Evolutionary conservation across 2,888 invertebrate genomes (phyloP).

Genomic region (Habroteleia sp.): DNA sequence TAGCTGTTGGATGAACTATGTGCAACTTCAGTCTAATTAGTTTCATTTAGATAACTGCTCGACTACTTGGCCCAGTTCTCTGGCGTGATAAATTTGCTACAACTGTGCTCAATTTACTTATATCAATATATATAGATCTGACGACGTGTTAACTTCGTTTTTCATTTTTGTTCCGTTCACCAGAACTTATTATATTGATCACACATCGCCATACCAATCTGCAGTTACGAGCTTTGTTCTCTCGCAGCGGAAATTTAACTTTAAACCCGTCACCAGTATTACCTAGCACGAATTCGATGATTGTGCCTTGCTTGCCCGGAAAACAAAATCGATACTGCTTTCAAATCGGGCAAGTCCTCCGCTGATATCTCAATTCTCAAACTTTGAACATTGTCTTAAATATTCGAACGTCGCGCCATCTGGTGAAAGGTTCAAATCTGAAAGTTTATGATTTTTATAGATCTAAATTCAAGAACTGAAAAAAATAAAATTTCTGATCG

Average conservation of each 20-base stretch:
- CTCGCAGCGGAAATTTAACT: conserved; percentile 7
- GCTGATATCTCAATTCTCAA: not conserved
- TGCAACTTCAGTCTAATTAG: conserved; percentile 29
- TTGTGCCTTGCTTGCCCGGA: not conserved
- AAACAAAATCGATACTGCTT: not conserved
- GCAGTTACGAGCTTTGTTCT: conserved; percentile 7
- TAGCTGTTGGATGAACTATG: not conserved
- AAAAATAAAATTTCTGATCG: too few species aligned
- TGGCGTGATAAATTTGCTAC: conserved; percentile 21
- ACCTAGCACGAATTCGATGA: not conserved
- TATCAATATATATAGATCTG: conserved; percentile 7
- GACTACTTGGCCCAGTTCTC: conserved; percentile 34
- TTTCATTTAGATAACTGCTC: conserved; percentile 31
- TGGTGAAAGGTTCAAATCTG: too few species aligned
- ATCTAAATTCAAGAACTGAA: too few species aligned
- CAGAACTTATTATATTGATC: too few species aligned
- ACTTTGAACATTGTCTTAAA: too few species aligned
- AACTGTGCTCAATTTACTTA: not conserved
- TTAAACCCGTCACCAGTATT: not conserved
- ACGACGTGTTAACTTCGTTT: conserved; percentile 1
- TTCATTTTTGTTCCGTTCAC: not conserved
- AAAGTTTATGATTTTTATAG: too few species aligned
- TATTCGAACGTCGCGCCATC: too few species aligned
- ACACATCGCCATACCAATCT: too few species aligned
- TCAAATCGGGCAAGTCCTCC: not conserved